Evolutionary conservation across 2,888 invertebrate species (phyloP).

Genomic region (Polia nebulosa): DNA sequence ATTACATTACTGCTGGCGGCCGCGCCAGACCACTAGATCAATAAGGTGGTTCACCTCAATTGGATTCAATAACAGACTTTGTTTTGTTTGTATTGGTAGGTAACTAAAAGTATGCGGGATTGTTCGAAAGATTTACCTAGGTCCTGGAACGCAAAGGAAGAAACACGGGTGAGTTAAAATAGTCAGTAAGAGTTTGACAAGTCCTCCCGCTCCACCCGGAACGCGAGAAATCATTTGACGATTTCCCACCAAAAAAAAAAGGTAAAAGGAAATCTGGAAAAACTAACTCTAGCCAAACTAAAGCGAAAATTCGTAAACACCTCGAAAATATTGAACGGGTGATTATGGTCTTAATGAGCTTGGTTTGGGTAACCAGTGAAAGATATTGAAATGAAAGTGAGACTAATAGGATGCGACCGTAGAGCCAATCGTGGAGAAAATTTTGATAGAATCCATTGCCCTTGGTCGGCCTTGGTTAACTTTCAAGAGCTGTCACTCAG

Average conservation of each 20-base stretch:
- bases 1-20: conserved; percentile 15
- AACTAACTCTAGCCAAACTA: not conserved
- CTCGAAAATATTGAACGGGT: conserved; percentile 62
- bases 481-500: conserved; percentile 53
- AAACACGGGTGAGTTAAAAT: no score
- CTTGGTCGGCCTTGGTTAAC: conserved; percentile 65
- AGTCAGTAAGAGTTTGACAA: no score
- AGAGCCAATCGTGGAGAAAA: conserved; percentile 73
- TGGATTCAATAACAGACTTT: not conserved
- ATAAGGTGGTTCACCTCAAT: conserved; percentile 7
- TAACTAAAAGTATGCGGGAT: not conserved
- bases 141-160: no score
- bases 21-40: conserved; percentile 15
- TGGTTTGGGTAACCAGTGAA: conserved; percentile 58
- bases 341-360: conserved; percentile 67
- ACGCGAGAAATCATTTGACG: no score
- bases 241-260: no score
- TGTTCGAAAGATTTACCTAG: no score
- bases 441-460: conserved; percentile 71
- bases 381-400: conserved; percentile 88
- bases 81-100: not conserved
- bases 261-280: not conserved
- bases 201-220: no score
- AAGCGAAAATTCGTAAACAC: conserved; percentile 20
- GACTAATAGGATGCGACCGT: conserved; percentile 81